Conservation (phyloP, 2,888 invertebrate genomes). For the Psylliodes chrysocephalus region DNA sequence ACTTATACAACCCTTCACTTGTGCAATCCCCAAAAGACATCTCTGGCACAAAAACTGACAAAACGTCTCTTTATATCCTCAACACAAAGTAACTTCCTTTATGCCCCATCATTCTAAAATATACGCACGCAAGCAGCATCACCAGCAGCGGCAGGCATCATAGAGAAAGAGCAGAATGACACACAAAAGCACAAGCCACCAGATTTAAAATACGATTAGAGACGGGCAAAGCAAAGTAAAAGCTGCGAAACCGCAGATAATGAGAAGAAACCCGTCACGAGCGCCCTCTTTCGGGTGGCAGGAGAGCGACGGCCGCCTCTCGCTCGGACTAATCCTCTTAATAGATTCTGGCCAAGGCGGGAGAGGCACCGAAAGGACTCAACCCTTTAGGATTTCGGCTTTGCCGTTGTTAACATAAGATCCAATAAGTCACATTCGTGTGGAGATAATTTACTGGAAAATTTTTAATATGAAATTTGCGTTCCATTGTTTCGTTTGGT, state of each 20-base stretch:
- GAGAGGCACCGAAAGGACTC: constrained; percentile 42
- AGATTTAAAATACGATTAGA: constrained; percentile 46
- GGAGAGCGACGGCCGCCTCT: constrained; percentile 61
- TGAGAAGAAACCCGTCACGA: constrained; percentile 60
- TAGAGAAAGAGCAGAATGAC: constrained; percentile 3
- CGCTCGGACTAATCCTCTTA: constrained; percentile 66
- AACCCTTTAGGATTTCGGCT: constrained; percentile 65
- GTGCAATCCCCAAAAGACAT: not conserved
- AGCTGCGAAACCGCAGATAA: constrained; percentile 60
- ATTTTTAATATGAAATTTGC: too few species aligned
- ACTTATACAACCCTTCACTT: not conserved
- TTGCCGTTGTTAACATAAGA: constrained; percentile 63
- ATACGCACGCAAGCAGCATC: not conserved
- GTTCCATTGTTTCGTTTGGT: too few species aligned
- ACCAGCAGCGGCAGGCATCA: not conserved
- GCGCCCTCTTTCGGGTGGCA: constrained; percentile 36
- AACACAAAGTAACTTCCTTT: constrained; percentile 13
- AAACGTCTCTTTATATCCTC: constrained; percentile 12
- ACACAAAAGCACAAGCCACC: constrained; percentile 28
- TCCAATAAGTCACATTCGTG: constrained; percentile 61
- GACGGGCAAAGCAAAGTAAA: constrained; percentile 48
- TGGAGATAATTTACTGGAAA: constrained; percentile 32
- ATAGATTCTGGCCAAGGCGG: constrained; percentile 64
- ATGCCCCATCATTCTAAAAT: constrained; percentile 6
- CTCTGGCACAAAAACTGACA: constrained; percentile 14